Evolutionary conservation across 2,113 vertebrate species (phyloP).

Genomic region (Pavo muticus): DNA sequence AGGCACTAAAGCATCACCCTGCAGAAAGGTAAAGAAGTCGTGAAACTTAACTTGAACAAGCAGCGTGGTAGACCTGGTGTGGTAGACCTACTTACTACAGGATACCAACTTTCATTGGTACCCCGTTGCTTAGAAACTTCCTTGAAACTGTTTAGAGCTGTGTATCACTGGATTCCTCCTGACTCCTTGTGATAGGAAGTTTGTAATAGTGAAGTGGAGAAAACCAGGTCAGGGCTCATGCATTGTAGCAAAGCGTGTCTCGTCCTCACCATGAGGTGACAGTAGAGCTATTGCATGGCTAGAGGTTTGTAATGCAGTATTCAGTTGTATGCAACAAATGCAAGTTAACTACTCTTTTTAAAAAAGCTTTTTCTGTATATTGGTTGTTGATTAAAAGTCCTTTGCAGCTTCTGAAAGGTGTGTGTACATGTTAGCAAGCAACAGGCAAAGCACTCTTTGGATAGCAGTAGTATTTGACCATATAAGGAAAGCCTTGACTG

Average conservation of each 20-base stretch:
- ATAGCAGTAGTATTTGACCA: not conserved
- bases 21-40: not conserved
- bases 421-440: accelerated
- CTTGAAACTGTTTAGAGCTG: not conserved
- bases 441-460: not conserved
- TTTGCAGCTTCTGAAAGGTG: not conserved
- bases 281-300: not conserved
- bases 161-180: not conserved
- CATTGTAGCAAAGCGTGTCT: not conserved
- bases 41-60: not conserved
- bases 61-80: not conserved
- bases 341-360: not conserved
- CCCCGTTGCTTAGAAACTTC: accelerated
- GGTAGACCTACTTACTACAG: not conserved
- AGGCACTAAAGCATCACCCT: not conserved
- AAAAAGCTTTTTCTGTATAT: not conserved
- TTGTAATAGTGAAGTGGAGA: not conserved
- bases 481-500: not conserved
- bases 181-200: not conserved
- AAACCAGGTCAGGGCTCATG: not conserved
- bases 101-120: not conserved
- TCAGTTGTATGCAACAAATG: not conserved
- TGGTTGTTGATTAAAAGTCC: not conserved
- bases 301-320: not conserved
- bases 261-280: not conserved